Conservation (phyloP, 2,113 vertebrate species). For the Eudyptes chrysolophus region DNA sequence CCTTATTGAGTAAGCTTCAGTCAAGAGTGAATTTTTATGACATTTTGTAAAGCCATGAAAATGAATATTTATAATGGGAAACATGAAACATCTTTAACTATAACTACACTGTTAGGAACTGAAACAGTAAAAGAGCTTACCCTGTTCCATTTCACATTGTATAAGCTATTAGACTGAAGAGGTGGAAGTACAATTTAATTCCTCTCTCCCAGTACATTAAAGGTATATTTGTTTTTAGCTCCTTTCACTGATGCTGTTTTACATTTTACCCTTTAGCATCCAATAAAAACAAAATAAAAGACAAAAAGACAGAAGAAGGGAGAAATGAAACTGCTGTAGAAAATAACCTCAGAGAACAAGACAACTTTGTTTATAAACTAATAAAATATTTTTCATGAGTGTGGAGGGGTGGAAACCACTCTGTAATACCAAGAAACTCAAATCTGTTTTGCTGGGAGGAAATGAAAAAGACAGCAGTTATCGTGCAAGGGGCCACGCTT, state of each 20-base stretch:
- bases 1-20: conserved; percentile 27
- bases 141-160: neutral
- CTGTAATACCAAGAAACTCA: neutral
- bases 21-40: neutral
- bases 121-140: neutral
- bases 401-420: neutral
- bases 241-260: neutral
- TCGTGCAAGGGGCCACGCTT: neutral
- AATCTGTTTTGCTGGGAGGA: neutral
- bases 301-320: neutral
- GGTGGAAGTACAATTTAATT: conserved; percentile 5
- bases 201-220: conserved; percentile 24
- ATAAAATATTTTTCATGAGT: conserved; percentile 30
- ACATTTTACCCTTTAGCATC: conserved; percentile 39
- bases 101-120: conserved; percentile 2
- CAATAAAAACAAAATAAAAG: conserved; percentile 56
- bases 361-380: conserved; percentile 46
- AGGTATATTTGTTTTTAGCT: neutral
- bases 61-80: neutral
- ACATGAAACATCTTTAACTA: neutral
- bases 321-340: conserved; percentile 21
- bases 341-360: conserved; percentile 31
- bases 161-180: neutral
- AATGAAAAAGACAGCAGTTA: neutral
- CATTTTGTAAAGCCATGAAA: neutral